phyloP scores from a whole-genome alignment of 1,140 invertebrate genomes.

The Lineus longissimus region DNA sequence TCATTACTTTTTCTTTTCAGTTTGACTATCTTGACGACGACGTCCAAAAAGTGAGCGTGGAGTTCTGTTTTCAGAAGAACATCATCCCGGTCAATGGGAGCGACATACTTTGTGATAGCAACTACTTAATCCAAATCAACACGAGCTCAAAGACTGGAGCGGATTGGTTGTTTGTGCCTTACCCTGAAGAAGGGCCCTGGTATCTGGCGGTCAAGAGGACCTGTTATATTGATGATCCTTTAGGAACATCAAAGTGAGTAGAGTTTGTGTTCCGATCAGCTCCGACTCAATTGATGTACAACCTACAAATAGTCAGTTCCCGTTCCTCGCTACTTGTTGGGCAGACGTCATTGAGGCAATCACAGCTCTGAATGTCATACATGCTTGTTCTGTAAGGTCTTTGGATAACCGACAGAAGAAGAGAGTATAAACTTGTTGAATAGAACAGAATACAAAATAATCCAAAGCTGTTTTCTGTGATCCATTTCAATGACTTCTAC shows the following conservation, averaged over 20 bases:
- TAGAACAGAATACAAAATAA: no score
- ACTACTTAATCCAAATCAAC: neutral
- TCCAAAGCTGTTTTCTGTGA: no score
- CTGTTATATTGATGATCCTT: conserved; percentile 28
- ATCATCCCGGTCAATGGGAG: neutral
- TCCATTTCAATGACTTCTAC: neutral
- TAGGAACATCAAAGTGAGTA: conserved; percentile 14
- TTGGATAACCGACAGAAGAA: no score
- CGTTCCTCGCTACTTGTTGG: no score
- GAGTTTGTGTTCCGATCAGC: no score
- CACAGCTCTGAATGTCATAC: no score
- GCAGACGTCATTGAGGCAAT: conserved; percentile 51
- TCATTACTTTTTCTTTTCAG: neutral
- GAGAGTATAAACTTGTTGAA: no score
- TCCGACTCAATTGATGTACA: no score
- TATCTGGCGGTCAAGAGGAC: conserved; percentile 53
- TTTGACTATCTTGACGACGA: neutral
- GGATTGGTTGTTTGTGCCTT: conserved; percentile 20
- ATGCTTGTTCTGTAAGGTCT: no score
- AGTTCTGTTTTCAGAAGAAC: neutral
- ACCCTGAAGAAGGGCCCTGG: conserved; percentile 57
- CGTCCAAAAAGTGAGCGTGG: neutral
- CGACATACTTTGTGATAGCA: neutral
- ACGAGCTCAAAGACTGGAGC: neutral
- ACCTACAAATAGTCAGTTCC: no score